Evolutionary conservation across 2,797 vertebrate genomes (phyloP).

Genomic region (Picus viridis): DNA sequence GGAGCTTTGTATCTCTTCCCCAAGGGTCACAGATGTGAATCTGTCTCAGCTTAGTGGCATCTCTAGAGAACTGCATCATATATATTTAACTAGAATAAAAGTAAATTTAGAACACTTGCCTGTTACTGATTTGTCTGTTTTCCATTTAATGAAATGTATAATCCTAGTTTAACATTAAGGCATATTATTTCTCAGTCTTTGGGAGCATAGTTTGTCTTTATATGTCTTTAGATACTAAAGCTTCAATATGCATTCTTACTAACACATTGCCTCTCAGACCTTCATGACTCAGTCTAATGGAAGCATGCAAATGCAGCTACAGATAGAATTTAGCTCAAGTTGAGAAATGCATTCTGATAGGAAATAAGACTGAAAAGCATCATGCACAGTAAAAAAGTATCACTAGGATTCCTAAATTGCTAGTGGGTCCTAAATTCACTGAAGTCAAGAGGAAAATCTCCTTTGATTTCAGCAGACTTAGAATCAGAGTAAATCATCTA

Average conservation of each 20-base stretch:
- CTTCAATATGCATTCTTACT: not conserved
- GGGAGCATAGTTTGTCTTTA: not conserved
- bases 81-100: constrained; percentile 8
- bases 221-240: not conserved
- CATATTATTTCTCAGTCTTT: not conserved
- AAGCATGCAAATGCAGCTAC: not conserved
- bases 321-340: not conserved
- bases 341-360: not conserved
- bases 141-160: not conserved
- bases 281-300: not conserved
- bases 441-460: not conserved
- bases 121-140: not conserved
- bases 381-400: not conserved
- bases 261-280: not conserved
- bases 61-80: not conserved
- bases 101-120: not conserved
- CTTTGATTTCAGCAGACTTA: not conserved
- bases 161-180: not conserved
- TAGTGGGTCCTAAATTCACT: not conserved
- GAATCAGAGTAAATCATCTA: not conserved
- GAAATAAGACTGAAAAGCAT: not conserved
- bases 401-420: not conserved
- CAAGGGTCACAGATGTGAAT: not conserved
- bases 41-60: not conserved
- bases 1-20: not conserved